Conservation (phyloP, 2,888 invertebrate genomes). For the Acanthococcus lagerstroemiae region DNA sequence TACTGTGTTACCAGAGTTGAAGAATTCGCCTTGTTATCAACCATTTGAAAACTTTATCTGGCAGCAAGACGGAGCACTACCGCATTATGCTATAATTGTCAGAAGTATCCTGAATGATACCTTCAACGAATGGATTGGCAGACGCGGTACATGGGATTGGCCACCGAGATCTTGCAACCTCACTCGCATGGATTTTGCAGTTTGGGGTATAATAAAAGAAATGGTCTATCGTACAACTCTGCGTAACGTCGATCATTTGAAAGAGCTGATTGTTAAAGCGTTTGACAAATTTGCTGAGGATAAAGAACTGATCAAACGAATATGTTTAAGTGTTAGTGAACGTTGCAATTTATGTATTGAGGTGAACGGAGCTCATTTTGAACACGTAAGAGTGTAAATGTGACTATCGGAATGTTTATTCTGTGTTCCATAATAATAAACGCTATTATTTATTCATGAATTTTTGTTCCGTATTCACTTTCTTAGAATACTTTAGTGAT, state of each 20-base stretch:
- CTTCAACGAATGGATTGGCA: slow-evolving; percentile 10
- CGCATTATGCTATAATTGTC: slow-evolving; percentile 25
- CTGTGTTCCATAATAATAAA: no score
- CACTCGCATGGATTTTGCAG: background rate
- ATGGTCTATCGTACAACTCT: background rate
- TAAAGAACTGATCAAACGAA: background rate
- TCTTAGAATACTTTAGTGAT: no score
- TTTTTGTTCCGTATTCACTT: no score
- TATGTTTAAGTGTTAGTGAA: background rate
- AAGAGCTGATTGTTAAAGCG: background rate
- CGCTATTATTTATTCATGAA: no score
- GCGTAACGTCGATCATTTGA: background rate
- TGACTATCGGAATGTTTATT: no score
- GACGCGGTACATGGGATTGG: background rate
- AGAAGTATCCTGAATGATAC: background rate
- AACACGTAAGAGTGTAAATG: no score
- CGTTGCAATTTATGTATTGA: background rate
- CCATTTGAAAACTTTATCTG: no score
- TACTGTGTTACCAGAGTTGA: no score
- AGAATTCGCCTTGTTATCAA: no score
- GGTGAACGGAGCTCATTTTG: background rate
- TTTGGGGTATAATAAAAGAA: slow-evolving; percentile 6
- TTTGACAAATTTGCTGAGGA: background rate
- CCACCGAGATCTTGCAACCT: slow-evolving; percentile 15
- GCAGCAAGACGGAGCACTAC: slow-evolving; percentile 3